These are phyloP conservation scores for Polydrusus pterygomalis DNA, from an alignment of 2,888 invertebrate genomes.

Conservation along the genomic window DNA sequence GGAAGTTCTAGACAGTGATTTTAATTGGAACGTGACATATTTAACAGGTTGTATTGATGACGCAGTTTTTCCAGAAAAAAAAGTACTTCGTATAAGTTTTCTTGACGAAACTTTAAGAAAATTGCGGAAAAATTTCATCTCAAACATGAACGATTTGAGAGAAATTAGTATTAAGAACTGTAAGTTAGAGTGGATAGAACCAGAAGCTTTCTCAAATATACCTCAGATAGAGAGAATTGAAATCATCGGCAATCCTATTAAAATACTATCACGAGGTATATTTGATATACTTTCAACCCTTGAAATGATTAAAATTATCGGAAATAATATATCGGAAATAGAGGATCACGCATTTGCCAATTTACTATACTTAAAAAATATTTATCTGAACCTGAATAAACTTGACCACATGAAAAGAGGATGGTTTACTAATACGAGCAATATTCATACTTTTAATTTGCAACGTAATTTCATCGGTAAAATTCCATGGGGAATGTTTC, in stretches of 20 bases:
- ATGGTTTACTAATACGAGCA: conserved; percentile 24
- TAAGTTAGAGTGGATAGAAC: conserved; percentile 2
- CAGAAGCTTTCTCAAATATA: conserved; percentile 11
- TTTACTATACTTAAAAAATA: neutral
- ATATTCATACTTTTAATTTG: neutral
- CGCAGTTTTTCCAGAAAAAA: neutral
- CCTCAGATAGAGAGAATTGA: neutral
- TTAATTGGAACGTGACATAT: too few relatives aligned
- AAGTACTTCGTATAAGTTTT: neutral
- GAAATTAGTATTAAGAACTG: neutral
- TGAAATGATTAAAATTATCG: neutral
- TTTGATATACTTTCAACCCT: conserved; percentile 13
- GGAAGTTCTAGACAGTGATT: neutral
- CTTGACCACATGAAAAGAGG: neutral
- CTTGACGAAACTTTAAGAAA: neutral
- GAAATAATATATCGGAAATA: neutral
- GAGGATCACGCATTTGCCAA: conserved; percentile 18
- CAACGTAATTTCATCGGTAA: neutral
- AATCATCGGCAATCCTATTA: neutral
- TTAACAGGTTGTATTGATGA: conserved; percentile 17
- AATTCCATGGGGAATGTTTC: conserved; percentile 15
- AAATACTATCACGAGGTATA: neutral
- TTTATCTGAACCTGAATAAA: conserved; percentile 2
- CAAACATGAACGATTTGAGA: neutral
- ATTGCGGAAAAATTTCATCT: conserved; percentile 14